Base-by-base conservation (phyloP, 2,797 vertebrate species). In the Alca torda region DNA sequence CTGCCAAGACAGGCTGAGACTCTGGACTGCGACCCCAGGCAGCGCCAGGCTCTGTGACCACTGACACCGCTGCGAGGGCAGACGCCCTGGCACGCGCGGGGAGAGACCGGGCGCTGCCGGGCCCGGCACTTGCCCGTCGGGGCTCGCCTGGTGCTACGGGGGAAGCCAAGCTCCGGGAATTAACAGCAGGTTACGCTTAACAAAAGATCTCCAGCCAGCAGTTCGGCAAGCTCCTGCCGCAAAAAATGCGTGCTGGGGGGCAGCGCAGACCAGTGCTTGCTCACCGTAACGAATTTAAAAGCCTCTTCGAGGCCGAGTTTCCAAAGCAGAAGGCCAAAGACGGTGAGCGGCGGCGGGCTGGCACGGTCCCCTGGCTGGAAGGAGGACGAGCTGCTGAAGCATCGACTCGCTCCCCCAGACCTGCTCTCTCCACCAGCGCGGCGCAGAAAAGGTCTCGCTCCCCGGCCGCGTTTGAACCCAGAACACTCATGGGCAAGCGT, bases 261-360 rank as follows among this genome's bases (percentile, higher is more conserved):
- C 33, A 37, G 39, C 61, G 61, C 35, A 51, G 82, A 14, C 18
- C 0, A 2, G 54, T 13, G 50, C 33, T 61, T 9, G 35, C 8
- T 61, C 56, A 8, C 39, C 1, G 0, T 6, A 4, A 61, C 0
- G 25, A 28, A 59, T 26, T 48, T 18, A 14, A 56, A 60, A 48
- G 60, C 53, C 16, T 67, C 81, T 54, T 9, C 3, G 13, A 48
- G 61, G 13, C 11, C 0, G 31, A 61, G 37, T 24, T 83, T 35
- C 53, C 25, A 28, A 59, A 59, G 73, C 11, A 20, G 13, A 3
- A 30, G 43, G 33, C 11, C 23, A 33, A 35, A 50, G 64, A 23
- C 0, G 7, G 13, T 1, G 9, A 77, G 41, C 48, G 20, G 69
- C 3, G 16, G 69, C 3, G 3, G 77, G 50, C 24, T 11, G 39